Conservation (phyloP, 2,113 vertebrate species). For the Montifringilla adamsi region DNA sequence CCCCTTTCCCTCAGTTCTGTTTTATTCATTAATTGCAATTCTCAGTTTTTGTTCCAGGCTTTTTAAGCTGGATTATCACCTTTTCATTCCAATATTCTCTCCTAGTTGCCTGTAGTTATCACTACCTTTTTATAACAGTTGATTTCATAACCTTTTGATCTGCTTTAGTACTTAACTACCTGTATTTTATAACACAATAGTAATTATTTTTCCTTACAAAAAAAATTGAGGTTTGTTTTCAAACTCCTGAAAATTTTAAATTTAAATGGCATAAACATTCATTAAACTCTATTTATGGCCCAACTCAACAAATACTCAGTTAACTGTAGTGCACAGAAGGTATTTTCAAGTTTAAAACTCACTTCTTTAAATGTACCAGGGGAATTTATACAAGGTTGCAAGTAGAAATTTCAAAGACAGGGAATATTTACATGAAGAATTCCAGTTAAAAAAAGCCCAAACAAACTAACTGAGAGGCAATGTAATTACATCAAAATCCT, state of each 20-base stretch:
- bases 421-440: not conserved
- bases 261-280: not conserved
- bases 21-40: conserved; percentile 29
- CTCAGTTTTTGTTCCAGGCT: conserved; percentile 1
- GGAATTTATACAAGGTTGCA: not conserved
- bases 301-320: not conserved
- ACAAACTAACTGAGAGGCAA: not conserved
- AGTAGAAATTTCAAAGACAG: not conserved
- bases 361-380: not conserved
- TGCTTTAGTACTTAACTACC: not conserved
- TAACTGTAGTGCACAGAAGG: not conserved
- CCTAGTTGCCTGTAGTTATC: not conserved
- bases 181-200: not conserved
- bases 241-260: not conserved
- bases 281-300: not conserved
- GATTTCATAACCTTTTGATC: conserved; percentile 48
- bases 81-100: conserved; percentile 32
- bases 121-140: not conserved
- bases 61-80: conserved; percentile 54
- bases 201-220: conserved; percentile 25
- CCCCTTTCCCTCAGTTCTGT: conserved; percentile 27
- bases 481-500: not conserved
- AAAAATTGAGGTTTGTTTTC: not conserved
- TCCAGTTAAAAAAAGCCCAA: not conserved
- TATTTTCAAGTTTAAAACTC: not conserved